phyloP scores from a whole-genome alignment of 2,888 invertebrate species.

The Acronicta leporina region DNA sequence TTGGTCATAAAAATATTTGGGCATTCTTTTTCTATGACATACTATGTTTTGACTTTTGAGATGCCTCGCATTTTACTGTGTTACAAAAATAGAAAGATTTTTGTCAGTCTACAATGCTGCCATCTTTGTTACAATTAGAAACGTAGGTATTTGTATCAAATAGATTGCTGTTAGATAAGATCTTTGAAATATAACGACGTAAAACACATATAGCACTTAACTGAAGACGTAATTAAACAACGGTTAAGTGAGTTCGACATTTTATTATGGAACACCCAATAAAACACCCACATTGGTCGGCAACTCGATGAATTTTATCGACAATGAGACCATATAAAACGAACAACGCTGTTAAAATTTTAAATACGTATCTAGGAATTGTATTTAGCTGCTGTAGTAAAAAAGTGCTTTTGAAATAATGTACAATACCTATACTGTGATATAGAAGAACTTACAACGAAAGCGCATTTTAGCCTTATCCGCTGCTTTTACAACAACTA shows the following conservation, averaged over 20 bases:
- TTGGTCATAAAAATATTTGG: conserved; percentile 39
- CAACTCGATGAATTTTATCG: conserved; percentile 65
- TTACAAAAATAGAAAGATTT: not conserved
- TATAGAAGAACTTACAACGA: not conserved
- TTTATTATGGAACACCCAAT: conserved; percentile 62
- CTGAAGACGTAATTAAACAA: conserved; percentile 49
- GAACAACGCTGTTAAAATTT: conserved; percentile 59
- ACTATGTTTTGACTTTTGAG: conserved; percentile 1
- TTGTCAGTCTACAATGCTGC: conserved; percentile 1
- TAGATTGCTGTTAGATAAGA: conserved; percentile 8
- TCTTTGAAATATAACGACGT: conserved; percentile 12
- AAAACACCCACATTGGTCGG: conserved; percentile 67
- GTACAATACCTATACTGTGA: not conserved
- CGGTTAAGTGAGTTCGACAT: conserved; percentile 59
- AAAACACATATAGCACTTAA: conserved; percentile 14
- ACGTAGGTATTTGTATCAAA: conserved; percentile 3
- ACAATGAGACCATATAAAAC: conserved; percentile 53
- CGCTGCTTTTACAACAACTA: not conserved
- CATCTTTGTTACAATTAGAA: not conserved
- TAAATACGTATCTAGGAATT: conserved; percentile 59
- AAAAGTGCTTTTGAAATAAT: conserved; percentile 9
- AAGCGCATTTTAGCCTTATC: not conserved
- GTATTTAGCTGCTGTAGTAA: conserved; percentile 49
- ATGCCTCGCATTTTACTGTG: conserved; percentile 12
- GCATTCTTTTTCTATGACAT: conserved; percentile 31